Conservation (phyloP, 2,888 invertebrate genomes). For the Sarcophaga variegata region DNA sequence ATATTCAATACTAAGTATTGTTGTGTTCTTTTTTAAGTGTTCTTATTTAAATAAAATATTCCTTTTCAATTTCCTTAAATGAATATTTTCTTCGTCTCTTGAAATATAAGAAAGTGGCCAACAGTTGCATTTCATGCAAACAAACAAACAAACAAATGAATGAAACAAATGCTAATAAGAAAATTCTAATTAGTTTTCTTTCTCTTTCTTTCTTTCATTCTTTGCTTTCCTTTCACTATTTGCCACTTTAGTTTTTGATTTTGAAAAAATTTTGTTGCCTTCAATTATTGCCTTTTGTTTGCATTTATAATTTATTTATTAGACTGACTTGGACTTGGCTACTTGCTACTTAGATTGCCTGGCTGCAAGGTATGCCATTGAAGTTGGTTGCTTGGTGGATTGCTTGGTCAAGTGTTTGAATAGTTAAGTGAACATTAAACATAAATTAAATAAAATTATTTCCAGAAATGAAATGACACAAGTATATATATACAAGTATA, state of each 20-base stretch:
- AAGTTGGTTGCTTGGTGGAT: not conserved
- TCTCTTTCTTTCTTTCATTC: not conserved
- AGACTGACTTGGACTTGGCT: conserved; percentile 10
- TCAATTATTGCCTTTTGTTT: conserved; percentile 33
- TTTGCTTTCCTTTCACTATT: too few species aligned
- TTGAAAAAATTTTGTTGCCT: conserved; percentile 4
- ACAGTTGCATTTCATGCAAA: conserved; percentile 35
- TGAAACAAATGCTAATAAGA: conserved; percentile 5
- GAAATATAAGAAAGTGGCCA: conserved; percentile 22
- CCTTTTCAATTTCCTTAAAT: conserved; percentile 8
- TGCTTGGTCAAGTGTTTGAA: conserved; percentile 62
- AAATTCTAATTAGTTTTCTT: conserved; percentile 65
- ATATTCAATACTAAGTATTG: conserved; percentile 23
- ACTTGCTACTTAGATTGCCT: not conserved
- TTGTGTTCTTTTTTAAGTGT: conserved; percentile 5
- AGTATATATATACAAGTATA: not conserved
- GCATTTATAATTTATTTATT: not conserved
- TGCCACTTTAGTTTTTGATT: conserved; percentile 7
- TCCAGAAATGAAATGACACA: conserved; percentile 29
- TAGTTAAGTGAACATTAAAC: conserved; percentile 64
- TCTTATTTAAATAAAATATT: conserved; percentile 35
- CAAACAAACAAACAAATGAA: not conserved
- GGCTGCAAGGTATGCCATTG: not conserved
- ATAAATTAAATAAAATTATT: conserved; percentile 60
- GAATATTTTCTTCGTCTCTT: not conserved